Base-by-base conservation (phyloP, 2,797 vertebrate genomes). In the Rhinichthys osculus region DNA sequence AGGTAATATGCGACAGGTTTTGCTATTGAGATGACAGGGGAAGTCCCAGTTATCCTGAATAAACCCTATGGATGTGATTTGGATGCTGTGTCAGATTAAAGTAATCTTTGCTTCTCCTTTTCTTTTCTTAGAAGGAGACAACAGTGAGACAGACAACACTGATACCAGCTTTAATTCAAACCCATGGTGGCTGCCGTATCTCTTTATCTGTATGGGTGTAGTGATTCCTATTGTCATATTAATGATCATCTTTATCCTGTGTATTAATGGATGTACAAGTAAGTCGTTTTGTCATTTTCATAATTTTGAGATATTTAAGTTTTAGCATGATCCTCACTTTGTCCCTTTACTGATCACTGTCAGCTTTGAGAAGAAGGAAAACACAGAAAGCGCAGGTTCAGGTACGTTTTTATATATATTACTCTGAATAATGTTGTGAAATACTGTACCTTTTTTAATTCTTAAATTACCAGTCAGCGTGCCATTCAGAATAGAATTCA, bases 191-290 rank as follows among this genome's bases (percentile, higher is more conserved):
- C 21, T 80, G 16, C 81, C 87, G 0, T 93, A 91, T 74, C 11
- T 91, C 70, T 21, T 0, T 7, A 93, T 94, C 86, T 90, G 80
- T 77, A 1, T 21, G 7, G 1, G 83, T 57, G 52, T 89, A 1
- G 5, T 38, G 13, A 21, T 91, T 21, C 27, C 94, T 4, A 44
- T 94, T 6, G 0, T 74, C 38, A 9, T 7, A 0, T 50, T 91
- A 59, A 85, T 82, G 16, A 3, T 62, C 0, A 42, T 92, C 5
- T 87, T 66, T 4, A 5, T 86, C 23, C 7, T 91, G 33, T 23
- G 40, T 10, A 79, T 59, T 47, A 13, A 30, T 33, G 7, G 27
- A 35, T 82, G 73, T 59, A 89, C 87, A 85, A 21, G 93, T 94
- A 86, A 91, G 89, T 83, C 9, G 0, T 42, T 13, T 78, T 88